phyloP scores from a whole-genome alignment of 2,113 vertebrate species.

The Lampris megalopsis region DNA sequence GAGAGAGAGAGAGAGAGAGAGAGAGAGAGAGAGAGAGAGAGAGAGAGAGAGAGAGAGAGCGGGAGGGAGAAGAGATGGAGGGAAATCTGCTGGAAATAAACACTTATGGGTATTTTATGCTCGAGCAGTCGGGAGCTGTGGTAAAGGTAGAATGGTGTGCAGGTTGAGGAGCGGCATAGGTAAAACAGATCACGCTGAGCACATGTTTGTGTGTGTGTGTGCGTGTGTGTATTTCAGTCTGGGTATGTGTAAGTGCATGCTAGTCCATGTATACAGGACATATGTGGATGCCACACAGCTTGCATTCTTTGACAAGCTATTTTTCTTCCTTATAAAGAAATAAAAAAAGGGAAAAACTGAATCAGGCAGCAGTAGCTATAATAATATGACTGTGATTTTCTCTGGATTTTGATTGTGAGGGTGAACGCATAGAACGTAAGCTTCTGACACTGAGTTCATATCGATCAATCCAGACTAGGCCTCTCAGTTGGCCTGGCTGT shows the following conservation, averaged over 20 bases:
- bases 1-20: conserved; percentile 34
- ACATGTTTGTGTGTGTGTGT: neutral
- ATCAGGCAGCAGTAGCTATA: neutral
- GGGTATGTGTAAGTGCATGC: conserved; percentile 15
- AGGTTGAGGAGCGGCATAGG: conserved; percentile 80
- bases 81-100: conserved; percentile 99
- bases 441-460: neutral
- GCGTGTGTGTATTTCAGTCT: neutral
- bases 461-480: conserved; percentile 9
- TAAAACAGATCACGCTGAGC: conserved; percentile 55
- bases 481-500: conserved; percentile 27
- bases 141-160: conserved; percentile 69
- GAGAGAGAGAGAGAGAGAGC: conserved; percentile 20
- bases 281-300: neutral
- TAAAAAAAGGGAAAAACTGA: neutral
- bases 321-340: neutral
- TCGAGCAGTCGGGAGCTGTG: conserved; percentile 84
- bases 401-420: neutral
- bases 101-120: conserved; percentile 95
- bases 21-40: conserved; percentile 51
- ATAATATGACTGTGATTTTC: neutral
- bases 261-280: conserved; percentile 17
- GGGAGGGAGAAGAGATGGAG: conserved; percentile 75
- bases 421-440: neutral
- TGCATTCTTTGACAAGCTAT: neutral